phyloP scores from a whole-genome alignment of 1,140 invertebrate genomes.

The Caenorhabditis latens region DNA sequence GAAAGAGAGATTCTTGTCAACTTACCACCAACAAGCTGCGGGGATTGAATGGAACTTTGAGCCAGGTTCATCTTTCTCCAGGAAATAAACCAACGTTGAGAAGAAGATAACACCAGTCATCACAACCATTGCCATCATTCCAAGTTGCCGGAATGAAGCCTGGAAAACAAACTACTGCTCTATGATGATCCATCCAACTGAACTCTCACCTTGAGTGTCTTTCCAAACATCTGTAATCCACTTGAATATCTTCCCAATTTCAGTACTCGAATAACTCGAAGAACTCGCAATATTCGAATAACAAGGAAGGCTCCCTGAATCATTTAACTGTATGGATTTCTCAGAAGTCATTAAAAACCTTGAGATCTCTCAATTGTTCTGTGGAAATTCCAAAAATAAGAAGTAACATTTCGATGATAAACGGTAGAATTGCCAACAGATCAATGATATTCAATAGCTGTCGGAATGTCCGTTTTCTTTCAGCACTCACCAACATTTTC shows the following conservation, averaged over 20 bases:
- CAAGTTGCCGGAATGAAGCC: slow-evolving; percentile 72
- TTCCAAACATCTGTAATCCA: slow-evolving; percentile 73
- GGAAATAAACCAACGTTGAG: slow-evolving; percentile 76
- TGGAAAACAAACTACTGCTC: slow-evolving; percentile 24
- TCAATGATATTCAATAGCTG: slow-evolving; percentile 73
- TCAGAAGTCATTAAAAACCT: slow-evolving; percentile 51
- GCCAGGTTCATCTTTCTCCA: slow-evolving; percentile 75
- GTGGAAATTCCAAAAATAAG: slow-evolving; percentile 78
- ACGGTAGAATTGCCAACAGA: slow-evolving; percentile 73
- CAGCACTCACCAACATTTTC: slow-evolving; percentile 71
- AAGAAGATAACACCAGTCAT: slow-evolving; percentile 75
- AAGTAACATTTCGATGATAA: slow-evolving; percentile 78
- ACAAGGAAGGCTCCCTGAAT: slow-evolving; percentile 72
- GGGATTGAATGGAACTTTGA: slow-evolving; percentile 76
- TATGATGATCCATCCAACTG: not conserved
- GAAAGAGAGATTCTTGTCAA: not conserved
- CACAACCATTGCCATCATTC: slow-evolving; percentile 75
- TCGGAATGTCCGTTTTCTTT: slow-evolving; percentile 67
- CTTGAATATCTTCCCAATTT: slow-evolving; percentile 72
- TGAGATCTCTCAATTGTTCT: slow-evolving; percentile 79
- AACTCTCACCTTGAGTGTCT: slow-evolving; percentile 67
- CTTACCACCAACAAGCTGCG: slow-evolving; percentile 76
- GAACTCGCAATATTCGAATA: slow-evolving; percentile 72
- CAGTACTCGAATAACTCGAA: slow-evolving; percentile 72
- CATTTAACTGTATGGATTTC: not conserved